A percentile compares a stretch with the other conserved stretches of the same genome.
Evolutionary conservation across 2,113 vertebrate genomes (phyloP).

Genomic region (Callospermophilus lateralis): DNA sequence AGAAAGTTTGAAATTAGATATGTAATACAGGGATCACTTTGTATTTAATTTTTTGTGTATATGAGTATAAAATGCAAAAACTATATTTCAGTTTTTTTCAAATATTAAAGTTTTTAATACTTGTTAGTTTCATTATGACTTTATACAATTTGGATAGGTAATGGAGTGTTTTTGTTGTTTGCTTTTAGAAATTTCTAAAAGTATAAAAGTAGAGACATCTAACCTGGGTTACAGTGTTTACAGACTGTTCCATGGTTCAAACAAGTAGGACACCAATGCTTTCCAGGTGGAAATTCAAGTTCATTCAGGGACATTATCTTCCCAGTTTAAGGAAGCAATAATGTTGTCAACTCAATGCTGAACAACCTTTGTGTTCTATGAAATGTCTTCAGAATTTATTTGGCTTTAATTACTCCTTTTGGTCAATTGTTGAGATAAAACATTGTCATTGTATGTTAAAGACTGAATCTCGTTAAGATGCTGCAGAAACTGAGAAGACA

Average conservation of each 20-base stretch:
- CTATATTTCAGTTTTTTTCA: not conserved
- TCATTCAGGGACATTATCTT: not conserved
- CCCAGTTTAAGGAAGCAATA: not conserved
- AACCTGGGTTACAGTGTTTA: not conserved
- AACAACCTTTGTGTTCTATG: not conserved
- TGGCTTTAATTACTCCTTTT: not conserved
- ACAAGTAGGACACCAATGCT: not conserved
- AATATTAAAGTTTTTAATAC: not conserved
- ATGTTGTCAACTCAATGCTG: not conserved
- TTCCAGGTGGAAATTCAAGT: not conserved
- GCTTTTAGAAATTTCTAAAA: not conserved
- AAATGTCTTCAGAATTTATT: not conserved
- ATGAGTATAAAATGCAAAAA: not conserved
- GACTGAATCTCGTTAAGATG: not conserved
- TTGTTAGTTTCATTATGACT: not conserved
- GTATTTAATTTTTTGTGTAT: not conserved
- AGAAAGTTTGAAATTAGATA: not conserved
- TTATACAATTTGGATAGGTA: not conserved
- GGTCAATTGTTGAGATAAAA: not conserved
- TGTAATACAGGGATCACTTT: not conserved
- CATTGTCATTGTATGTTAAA: not conserved
- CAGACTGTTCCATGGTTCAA: not conserved
- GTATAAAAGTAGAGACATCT: not conserved
- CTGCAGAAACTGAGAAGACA: not conserved
- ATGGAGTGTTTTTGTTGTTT: not conserved